These are phyloP conservation scores for Hetaerina titia DNA, from an alignment of 2,888 invertebrate species.

Conservation along the genomic window DNA sequence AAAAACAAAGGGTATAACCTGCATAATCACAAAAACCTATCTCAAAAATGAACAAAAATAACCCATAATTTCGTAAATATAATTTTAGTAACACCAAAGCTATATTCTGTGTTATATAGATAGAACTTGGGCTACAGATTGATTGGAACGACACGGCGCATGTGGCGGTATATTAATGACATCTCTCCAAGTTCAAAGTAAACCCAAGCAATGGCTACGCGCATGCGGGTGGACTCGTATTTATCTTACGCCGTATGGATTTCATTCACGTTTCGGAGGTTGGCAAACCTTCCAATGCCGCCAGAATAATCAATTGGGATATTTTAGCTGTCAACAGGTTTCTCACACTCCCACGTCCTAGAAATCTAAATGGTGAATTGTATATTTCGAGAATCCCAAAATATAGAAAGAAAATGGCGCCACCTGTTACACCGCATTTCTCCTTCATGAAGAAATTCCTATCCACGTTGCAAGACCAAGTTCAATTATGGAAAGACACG, in stretches of 20 bases:
- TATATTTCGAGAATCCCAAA: not conserved
- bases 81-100: no score
- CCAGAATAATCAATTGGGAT: not conserved
- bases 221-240: not conserved
- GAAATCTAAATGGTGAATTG: not conserved
- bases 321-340: not conserved
- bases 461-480: not conserved
- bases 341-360: not conserved
- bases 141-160: no score
- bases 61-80: no score
- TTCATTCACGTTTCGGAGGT: not conserved
- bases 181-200: no score
- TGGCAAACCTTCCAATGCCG: conserved; percentile 7
- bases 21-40: no score
- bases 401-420: not conserved
- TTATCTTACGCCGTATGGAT: not conserved
- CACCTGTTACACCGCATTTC: not conserved
- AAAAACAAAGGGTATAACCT: no score
- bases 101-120: no score
- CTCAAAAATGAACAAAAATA: no score
- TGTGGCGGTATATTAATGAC: no score
- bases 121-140: no score
- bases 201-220: not conserved
- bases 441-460: not conserved
- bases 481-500: not conserved